These are phyloP conservation scores for Drosophila anomalipes DNA, from an alignment of 2,888 invertebrate genomes.

Conservation along the genomic window DNA sequence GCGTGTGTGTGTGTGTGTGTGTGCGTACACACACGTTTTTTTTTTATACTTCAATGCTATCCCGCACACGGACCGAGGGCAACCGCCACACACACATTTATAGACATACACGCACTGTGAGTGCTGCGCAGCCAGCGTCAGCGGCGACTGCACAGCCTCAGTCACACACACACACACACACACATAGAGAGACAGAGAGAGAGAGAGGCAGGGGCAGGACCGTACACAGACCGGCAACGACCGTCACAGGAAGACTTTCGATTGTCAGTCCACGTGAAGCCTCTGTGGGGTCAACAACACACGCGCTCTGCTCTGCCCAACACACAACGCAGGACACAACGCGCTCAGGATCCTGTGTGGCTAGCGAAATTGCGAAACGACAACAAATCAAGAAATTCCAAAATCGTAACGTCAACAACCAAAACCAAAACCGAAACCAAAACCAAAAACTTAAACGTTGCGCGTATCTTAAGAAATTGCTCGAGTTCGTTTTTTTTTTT, in stretches of 20 bases:
- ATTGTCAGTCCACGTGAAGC: conserved; percentile 84
- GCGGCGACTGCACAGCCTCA: conserved; percentile 61
- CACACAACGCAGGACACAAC: conserved; percentile 23
- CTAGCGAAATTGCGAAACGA: conserved; percentile 22
- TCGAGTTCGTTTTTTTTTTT: conserved; percentile 34
- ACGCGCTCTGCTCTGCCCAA: conserved; percentile 58
- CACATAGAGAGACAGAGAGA: conserved; percentile 44
- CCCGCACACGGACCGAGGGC: conserved; percentile 50
- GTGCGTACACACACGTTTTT: conserved; percentile 50
- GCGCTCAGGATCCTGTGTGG: conserved; percentile 52
- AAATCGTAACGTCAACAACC: neutral
- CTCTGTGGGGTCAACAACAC: conserved; percentile 85
- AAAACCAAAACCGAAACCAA: neutral
- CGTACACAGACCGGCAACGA: conserved; percentile 60
- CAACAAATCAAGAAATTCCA: neutral
- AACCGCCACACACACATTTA: conserved; percentile 27
- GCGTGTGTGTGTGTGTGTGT: conserved; percentile 31
- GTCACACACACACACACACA: conserved; percentile 23
- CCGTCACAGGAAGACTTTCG: conserved; percentile 77
- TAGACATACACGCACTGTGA: neutral
- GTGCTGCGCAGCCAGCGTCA: conserved; percentile 38
- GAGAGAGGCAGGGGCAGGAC: conserved; percentile 46
- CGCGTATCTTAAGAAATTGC: conserved; percentile 22
- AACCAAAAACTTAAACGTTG: conserved; percentile 9
- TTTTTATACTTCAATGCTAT: conserved; percentile 29